Evolutionary conservation across 2,113 vertebrate genomes (phyloP).

Genomic region (Peromyscus californicus): DNA sequence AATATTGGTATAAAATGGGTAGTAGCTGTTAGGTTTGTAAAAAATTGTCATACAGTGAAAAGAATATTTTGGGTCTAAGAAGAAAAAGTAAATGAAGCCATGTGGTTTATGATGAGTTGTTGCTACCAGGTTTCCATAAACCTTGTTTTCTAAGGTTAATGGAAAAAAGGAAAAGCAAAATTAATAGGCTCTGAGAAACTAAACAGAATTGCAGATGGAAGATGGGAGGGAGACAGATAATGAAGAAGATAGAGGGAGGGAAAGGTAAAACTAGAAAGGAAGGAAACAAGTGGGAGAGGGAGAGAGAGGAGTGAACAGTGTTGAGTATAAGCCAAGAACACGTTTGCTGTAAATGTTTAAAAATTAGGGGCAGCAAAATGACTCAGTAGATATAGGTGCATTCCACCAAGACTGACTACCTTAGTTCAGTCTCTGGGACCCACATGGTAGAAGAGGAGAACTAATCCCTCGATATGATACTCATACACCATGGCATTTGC

Average conservation of each 20-base stretch:
- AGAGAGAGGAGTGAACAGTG: neutral
- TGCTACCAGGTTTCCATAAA: too few relatives aligned
- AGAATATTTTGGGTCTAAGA: neutral
- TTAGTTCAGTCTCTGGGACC: neutral
- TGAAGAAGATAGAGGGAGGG: rapidly evolving
- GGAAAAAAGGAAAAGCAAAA: neutral
- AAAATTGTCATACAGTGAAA: neutral
- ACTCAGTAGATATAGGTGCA: neutral
- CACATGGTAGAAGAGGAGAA: too few relatives aligned
- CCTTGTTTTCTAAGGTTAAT: neutral
- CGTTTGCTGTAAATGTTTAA: neutral
- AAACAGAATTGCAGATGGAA: neutral
- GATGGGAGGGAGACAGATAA: too few relatives aligned
- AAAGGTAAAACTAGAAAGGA: neutral
- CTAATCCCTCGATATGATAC: neutral
- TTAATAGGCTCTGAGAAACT: neutral
- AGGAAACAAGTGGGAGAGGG: neutral
- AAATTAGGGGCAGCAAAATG: neutral
- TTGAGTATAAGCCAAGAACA: neutral
- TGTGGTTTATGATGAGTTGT: neutral
- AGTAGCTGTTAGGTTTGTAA: neutral
- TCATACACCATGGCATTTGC: neutral
- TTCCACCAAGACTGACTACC: neutral
- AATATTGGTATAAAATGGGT: neutral
- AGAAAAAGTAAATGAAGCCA: neutral